phyloP scores from a whole-genome alignment of 2,888 invertebrate genomes.

The Harpalus rufipes region DNA sequence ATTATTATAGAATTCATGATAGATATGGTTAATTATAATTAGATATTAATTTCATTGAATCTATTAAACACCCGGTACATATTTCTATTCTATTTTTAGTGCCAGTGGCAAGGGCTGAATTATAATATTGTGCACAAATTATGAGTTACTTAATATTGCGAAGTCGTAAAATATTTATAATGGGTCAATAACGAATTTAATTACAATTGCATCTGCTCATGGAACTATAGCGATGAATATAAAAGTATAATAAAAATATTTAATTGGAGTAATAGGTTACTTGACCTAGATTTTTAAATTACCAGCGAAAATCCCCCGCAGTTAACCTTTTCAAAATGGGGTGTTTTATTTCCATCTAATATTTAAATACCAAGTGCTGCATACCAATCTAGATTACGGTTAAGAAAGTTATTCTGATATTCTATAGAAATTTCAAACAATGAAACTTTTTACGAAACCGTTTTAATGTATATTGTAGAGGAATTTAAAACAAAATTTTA shows the following conservation, averaged over 20 bases:
- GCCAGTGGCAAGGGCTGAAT: neutral
- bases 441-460: neutral
- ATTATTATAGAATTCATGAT: too few species aligned
- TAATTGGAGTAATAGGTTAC: conserved; percentile 33
- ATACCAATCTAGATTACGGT: conserved; percentile 6
- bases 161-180: conserved; percentile 19
- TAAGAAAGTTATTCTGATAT: neutral
- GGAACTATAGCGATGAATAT: neutral
- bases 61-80: neutral
- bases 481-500: too few species aligned
- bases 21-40: too few species aligned
- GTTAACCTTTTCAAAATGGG: conserved; percentile 23
- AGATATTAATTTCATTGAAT: too few species aligned
- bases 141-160: conserved; percentile 9
- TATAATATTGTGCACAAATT: conserved; percentile 34
- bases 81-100: neutral
- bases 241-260: conserved; percentile 44
- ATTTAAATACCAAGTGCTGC: conserved; percentile 18
- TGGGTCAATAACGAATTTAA: conserved; percentile 22
- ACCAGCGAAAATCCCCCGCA: conserved; percentile 22
- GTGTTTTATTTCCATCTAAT: conserved; percentile 2
- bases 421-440: neutral
- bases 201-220: conserved; percentile 37
- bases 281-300: conserved; percentile 38
- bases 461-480: neutral